phyloP scores from a whole-genome alignment of 2,113 vertebrate genomes.

The Phocoena sinus region DNA sequence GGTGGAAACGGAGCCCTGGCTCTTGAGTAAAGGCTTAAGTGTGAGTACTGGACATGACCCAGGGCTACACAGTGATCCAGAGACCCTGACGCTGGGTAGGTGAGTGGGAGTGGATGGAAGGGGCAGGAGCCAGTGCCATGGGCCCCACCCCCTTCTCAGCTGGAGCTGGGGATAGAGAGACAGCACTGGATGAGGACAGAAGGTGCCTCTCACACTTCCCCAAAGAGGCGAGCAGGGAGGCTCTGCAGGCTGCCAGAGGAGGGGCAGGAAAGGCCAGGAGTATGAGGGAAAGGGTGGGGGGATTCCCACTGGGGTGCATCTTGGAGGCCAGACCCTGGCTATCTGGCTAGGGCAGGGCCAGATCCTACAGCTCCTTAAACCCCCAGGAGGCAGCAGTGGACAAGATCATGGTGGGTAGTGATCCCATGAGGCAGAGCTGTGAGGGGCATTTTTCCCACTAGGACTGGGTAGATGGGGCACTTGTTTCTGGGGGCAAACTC shows the following conservation, averaged over 20 bases:
- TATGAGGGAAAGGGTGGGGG: too few species aligned
- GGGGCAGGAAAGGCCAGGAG: neutral
- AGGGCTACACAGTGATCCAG: neutral
- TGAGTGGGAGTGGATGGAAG: neutral
- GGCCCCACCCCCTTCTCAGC: conserved; percentile 15
- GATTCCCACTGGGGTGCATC: neutral
- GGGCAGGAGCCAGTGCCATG: neutral
- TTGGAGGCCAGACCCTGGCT: neutral
- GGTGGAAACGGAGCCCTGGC: neutral
- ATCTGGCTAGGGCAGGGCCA: neutral
- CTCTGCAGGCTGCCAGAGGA: neutral
- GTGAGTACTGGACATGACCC: neutral
- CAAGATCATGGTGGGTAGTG: neutral
- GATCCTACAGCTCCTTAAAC: neutral
- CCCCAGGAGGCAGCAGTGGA: neutral
- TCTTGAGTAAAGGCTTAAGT: neutral
- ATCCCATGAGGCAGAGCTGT: neutral
- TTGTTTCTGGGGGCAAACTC: neutral
- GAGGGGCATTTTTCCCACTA: neutral
- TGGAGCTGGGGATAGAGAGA: neutral
- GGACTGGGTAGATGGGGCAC: neutral
- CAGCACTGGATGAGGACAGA: neutral
- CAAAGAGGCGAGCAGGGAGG: neutral
- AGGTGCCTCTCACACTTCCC: neutral
- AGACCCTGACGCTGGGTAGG: neutral